These are phyloP conservation scores for Chiroxiphia lanceolata DNA, from an alignment of 2,797 vertebrate genomes.

Conservation along the genomic window DNA sequence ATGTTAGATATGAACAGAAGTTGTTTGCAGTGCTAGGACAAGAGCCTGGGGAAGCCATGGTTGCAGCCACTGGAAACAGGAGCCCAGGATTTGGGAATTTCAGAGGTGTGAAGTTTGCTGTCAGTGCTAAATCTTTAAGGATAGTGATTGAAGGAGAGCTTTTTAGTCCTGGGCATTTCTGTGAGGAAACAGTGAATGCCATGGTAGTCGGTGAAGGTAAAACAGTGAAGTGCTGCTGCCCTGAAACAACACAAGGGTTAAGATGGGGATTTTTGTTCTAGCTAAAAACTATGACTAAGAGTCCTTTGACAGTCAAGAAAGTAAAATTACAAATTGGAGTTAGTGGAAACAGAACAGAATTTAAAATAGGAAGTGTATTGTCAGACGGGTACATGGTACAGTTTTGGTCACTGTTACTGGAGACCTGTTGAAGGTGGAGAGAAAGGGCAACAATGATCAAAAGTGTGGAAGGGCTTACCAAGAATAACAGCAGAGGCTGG, in stretches of 20 bases:
- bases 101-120: not conserved
- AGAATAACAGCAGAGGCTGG: not conserved
- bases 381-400: accelerated
- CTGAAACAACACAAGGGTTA: not conserved
- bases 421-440: not conserved
- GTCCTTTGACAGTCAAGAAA: not conserved
- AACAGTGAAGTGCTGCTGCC: not conserved
- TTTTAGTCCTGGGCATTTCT: not conserved
- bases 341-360: not conserved
- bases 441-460: not conserved
- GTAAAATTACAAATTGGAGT: not conserved
- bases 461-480: not conserved
- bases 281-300: not conserved
- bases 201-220: not conserved
- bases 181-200: not conserved
- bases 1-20: not conserved
- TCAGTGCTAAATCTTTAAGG: not conserved
- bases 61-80: not conserved
- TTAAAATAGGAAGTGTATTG: not conserved
- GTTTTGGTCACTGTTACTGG: not conserved
- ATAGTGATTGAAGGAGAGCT: not conserved
- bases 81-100: not conserved
- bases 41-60: not conserved
- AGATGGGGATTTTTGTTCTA: not conserved
- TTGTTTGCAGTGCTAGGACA: not conserved